Evolutionary conservation across 2,113 vertebrate species (phyloP).

Genomic region (Hymenochirus boettgeri): DNA sequence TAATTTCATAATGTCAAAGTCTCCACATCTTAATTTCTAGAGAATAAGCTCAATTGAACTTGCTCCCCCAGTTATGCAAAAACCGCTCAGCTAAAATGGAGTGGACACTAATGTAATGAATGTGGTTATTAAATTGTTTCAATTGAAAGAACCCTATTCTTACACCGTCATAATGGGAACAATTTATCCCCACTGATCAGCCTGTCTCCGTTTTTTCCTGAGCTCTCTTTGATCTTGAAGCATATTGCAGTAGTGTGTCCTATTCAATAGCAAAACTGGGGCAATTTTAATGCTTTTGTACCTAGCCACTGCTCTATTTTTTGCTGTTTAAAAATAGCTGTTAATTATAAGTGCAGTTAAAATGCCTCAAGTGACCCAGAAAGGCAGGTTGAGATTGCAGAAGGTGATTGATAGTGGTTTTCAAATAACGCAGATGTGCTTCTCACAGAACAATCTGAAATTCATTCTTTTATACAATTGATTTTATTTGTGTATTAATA

Average conservation of each 20-base stretch:
- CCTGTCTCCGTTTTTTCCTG: conserved; percentile 93
- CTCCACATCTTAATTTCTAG: conserved; percentile 94
- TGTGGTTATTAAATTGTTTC: conserved; percentile 99
- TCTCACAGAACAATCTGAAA: conserved; percentile 64
- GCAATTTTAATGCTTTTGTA: conserved; percentile 99
- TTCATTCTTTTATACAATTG: conserved; percentile 55
- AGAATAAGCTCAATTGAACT: conserved; percentile 82
- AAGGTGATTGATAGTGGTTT: conserved; percentile 83
- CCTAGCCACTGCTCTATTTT: conserved; percentile 98
- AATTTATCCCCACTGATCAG: conserved; percentile 99
- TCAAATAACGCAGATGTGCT: conserved; percentile 80
- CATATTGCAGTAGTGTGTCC: conserved; percentile 98
- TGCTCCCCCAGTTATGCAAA: conserved; percentile 74
- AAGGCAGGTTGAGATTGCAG: conserved; percentile 89
- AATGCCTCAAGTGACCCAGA: conserved; percentile 99
- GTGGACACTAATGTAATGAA: conserved; percentile 96
- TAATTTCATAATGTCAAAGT: conserved; percentile 93
- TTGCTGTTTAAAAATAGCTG: conserved; percentile 99
- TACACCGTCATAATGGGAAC: conserved; percentile 98
- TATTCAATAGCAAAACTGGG: conserved; percentile 99
- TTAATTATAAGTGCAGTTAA: conserved; percentile 99
- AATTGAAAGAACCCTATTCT: conserved; percentile 98
- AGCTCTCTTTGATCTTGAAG: conserved; percentile 98
- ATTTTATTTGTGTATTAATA: conserved; percentile 63
- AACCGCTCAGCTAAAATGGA: conserved; percentile 75